Evolutionary conservation across 2,797 vertebrate genomes (phyloP), one percentile per base, ranked within the genome.

Genomic region (Anabas testudineus): DNA sequence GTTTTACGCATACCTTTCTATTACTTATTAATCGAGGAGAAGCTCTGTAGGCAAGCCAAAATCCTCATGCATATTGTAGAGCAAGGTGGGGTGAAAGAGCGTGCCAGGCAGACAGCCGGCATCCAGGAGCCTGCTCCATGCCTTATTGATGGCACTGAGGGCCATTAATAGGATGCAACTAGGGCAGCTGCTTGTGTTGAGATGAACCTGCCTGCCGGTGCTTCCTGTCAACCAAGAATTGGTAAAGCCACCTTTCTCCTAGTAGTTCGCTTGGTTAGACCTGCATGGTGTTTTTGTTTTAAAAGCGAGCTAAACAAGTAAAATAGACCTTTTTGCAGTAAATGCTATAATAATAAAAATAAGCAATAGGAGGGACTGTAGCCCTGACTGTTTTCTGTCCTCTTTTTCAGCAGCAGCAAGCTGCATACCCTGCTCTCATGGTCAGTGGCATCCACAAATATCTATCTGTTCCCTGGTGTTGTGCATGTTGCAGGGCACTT

Each of bases 111-210:
- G 84, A 80, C 84, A 76, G 84, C 72, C 86, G 82, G 83, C 79
- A 82, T 82, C 85, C 84, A 86, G 87, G 85, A 93, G 87, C 86
- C 87, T 83, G 88, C 85, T 83, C 80, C 89, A 93, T 94, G 88
- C 85, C 86, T 94, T 94, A 93, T 94, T 94, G 91, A 94, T 94
- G 91, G 90, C 79, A 74, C 78, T 70, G 81, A 79, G 84, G 89
- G 89, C 90, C 86, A 88, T 93, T 93, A 93, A 93, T 93, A 85
- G 89, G 84, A 94, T 94, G 91, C 89, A 93, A 91, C 84, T 93
- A 88, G 90, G 91, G 85, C 92, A 93, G 84, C 82, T 84, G 82
- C 81, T 76, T 67, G 83, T 71, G 48, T 78, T 22, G 78, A 84
- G 79, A 86, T 69, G 64, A 86, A 81, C 74, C 81, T 67, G 82